phyloP scores from a whole-genome alignment of 2,113 vertebrate species.

The Ictidomys tridecemlineatus region DNA sequence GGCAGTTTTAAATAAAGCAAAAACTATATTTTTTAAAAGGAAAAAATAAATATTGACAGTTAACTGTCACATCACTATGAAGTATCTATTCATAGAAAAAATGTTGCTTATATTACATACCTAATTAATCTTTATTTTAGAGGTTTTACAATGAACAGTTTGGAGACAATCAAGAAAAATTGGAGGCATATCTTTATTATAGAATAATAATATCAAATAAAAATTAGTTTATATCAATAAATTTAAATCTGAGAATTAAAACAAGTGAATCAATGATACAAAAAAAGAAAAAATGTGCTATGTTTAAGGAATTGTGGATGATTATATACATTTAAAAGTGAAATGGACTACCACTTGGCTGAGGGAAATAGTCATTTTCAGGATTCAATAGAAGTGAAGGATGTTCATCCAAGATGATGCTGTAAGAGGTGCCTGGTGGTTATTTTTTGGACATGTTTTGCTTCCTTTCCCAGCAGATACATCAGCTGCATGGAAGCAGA shows the following conservation, averaged over 20 bases:
- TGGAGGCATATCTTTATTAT: background rate
- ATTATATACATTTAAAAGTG: background rate
- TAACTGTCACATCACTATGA: background rate
- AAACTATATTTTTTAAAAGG: background rate
- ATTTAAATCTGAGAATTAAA: background rate
- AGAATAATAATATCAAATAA: background rate
- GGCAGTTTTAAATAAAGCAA: background rate
- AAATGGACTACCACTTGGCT: background rate
- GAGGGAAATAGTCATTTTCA: background rate
- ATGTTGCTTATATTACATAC: background rate
- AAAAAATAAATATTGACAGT: background rate
- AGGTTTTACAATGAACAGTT: background rate
- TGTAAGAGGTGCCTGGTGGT: fast-evolving
- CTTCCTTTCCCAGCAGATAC: background rate
- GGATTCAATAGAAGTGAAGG: background rate
- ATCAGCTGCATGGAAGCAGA: background rate
- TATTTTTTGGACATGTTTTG: background rate
- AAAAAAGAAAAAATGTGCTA: background rate
- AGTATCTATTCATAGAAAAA: background rate
- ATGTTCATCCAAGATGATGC: background rate
- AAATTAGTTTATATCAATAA: background rate
- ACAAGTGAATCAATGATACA: background rate
- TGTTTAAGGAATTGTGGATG: background rate
- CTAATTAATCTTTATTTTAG: too few species aligned
- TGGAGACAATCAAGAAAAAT: background rate